Evolutionary conservation across 2,888 invertebrate genomes (phyloP).

Genomic region (Neoscelio sp.): DNA sequence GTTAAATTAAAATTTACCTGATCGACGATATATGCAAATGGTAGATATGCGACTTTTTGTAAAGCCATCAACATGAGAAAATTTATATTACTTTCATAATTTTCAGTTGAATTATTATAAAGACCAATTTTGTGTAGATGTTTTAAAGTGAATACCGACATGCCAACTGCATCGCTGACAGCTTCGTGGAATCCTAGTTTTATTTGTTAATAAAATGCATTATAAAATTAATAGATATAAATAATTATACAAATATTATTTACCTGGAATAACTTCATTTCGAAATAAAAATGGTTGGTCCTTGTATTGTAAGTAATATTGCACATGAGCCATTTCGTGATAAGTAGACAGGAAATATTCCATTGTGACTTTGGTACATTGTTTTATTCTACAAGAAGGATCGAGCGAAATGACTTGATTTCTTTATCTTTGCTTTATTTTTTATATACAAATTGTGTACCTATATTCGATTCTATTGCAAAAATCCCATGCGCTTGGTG

Average conservation of each 20-base stretch:
- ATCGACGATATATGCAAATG: slow-evolving; percentile 92
- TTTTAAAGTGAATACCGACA: slow-evolving; percentile 90
- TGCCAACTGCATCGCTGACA: slow-evolving; percentile 90
- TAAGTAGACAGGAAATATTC: slow-evolving; percentile 91
- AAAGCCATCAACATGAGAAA: slow-evolving; percentile 91
- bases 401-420: too few relatives aligned
- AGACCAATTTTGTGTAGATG: slow-evolving; percentile 91
- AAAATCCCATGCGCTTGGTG: slow-evolving; percentile 94
- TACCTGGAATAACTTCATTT: slow-evolving; percentile 93
- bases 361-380: slow-evolving; percentile 91
- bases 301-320: slow-evolving; percentile 92
- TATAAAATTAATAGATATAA: background rate
- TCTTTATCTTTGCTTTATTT: too few relatives aligned
- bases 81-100: slow-evolving; percentile 90
- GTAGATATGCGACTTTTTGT: slow-evolving; percentile 90
- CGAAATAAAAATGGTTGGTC: slow-evolving; percentile 90
- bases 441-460: slow-evolving; percentile 81
- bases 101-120: slow-evolving; percentile 86
- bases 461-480: slow-evolving; percentile 93
- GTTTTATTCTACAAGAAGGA: slow-evolving; percentile 89
- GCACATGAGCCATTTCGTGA: slow-evolving; percentile 93
- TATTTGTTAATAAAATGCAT: too few relatives aligned
- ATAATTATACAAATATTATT: slow-evolving; percentile 27
- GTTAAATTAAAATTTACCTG: slow-evolving; percentile 84
- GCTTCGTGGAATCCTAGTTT: slow-evolving; percentile 92